These are phyloP conservation scores for Melanotus villosus DNA, from an alignment of 2,888 invertebrate species.

Conservation along the genomic window DNA sequence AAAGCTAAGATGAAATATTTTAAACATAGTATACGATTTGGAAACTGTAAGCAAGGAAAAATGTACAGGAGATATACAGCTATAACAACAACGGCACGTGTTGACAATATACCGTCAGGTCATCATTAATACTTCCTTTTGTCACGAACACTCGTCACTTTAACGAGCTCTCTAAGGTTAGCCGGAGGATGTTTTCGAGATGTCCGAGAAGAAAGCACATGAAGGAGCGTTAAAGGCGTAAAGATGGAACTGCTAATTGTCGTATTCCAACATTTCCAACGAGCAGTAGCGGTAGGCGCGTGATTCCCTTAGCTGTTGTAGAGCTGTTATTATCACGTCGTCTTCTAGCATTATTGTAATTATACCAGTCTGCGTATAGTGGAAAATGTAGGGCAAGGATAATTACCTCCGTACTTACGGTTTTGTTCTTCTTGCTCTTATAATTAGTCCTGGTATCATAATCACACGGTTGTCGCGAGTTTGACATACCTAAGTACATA, in stretches of 20 bases:
- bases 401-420: conserved; percentile 45
- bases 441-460: conserved; percentile 28
- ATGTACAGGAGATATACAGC: too few species aligned
- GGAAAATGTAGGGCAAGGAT: conserved; percentile 45
- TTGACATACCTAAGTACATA: not conserved
- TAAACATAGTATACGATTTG: too few species aligned
- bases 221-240: conserved; percentile 25
- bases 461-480: not conserved
- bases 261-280: conserved; percentile 24
- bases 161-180: conserved; percentile 37
- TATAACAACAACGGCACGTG: not conserved
- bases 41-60: too few species aligned
- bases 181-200: conserved; percentile 24
- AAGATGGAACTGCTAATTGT: conserved; percentile 39
- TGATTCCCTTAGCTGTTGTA: conserved; percentile 36
- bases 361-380: conserved; percentile 33
- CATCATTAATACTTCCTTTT: conserved; percentile 24
- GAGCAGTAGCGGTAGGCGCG: conserved; percentile 12
- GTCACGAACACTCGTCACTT: conserved; percentile 26
- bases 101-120: conserved; percentile 8
- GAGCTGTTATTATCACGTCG: conserved; percentile 40
- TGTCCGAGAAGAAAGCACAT: conserved; percentile 28
- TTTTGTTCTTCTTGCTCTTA: conserved; percentile 41
- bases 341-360: conserved; percentile 35
- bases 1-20: too few species aligned